These are phyloP conservation scores for Microctenopoma stevenorrisi DNA, from an alignment of 2,797 vertebrate species.

Conservation along the genomic window DNA sequence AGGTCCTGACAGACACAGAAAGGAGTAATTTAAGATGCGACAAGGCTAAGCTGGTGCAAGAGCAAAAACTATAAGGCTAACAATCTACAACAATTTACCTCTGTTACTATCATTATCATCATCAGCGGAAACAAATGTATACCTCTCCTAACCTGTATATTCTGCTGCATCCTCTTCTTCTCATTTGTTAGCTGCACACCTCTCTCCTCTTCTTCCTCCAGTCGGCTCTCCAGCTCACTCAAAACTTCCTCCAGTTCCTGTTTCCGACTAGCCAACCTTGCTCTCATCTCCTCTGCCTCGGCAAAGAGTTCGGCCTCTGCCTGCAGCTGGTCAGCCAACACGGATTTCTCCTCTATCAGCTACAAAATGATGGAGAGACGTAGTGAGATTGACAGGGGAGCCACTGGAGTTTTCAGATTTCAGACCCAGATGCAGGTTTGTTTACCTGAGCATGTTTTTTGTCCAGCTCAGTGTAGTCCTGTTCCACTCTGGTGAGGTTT, in stretches of 20 bases:
- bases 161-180: conserved; percentile 89
- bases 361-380: conserved; percentile 46
- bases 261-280: conserved; percentile 87
- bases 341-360: conserved; percentile 88
- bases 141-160: conserved; percentile 84
- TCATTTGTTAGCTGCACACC: conserved; percentile 86
- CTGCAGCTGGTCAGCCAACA: conserved; percentile 90
- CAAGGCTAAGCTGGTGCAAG: neutral
- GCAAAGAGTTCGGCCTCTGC: conserved; percentile 92
- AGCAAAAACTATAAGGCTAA: neutral
- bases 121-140: neutral
- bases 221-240: conserved; percentile 87
- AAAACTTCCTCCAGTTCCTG: conserved; percentile 92
- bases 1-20: conserved; percentile 83
- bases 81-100: neutral
- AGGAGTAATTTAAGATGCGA: neutral
- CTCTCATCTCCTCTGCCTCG: conserved; percentile 91
- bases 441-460: conserved; percentile 87
- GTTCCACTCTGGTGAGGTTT: conserved; percentile 83
- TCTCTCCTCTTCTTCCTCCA: conserved; percentile 92
- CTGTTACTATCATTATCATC: conserved; percentile 3
- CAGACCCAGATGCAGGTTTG: neutral
- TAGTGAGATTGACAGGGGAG: conserved; percentile 9
- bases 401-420: neutral
- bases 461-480: conserved; percentile 86